phyloP scores from a whole-genome alignment of 2,797 vertebrate species.

The Danio kyathit region DNA sequence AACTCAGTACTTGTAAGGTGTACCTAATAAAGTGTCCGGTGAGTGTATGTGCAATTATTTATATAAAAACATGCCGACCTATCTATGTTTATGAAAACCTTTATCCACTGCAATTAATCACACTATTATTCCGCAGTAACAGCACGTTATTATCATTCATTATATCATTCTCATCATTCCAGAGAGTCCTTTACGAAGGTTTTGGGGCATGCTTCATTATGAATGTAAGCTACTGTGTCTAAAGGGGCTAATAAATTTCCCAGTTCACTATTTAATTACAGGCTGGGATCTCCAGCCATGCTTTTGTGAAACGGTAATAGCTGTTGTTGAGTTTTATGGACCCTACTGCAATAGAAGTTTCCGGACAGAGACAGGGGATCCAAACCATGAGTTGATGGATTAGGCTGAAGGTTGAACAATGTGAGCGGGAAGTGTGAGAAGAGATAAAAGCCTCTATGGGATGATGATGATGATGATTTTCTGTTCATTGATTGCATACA shows the following conservation, averaged over 20 bases:
- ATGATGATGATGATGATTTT: slow-evolving; percentile 29
- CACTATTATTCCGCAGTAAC: background rate
- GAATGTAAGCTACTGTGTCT: slow-evolving; percentile 19
- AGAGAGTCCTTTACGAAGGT: background rate
- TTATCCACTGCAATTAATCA: background rate
- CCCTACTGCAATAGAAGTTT: slow-evolving; percentile 26
- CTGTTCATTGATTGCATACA: slow-evolving; percentile 23
- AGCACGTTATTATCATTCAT: slow-evolving; percentile 11
- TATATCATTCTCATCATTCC: slow-evolving; percentile 12
- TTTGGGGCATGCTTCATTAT: slow-evolving; percentile 21
- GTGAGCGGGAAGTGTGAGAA: slow-evolving; percentile 20
- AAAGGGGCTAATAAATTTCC: slow-evolving; percentile 44
- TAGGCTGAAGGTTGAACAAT: slow-evolving; percentile 45
- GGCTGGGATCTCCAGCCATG: slow-evolving; percentile 17
- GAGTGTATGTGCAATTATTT: background rate
- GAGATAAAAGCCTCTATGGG: slow-evolving; percentile 50
- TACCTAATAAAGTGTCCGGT: no score
- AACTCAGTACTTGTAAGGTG: no score
- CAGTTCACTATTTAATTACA: slow-evolving; percentile 56
- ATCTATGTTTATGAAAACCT: background rate
- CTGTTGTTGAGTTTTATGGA: slow-evolving; percentile 26
- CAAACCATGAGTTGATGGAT: slow-evolving; percentile 42
- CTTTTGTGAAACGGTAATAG: slow-evolving; percentile 35
- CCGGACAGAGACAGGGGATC: slow-evolving; percentile 21
- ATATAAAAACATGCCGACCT: background rate